Evolutionary conservation across 2,113 vertebrate genomes (phyloP).

Genomic region (Lepus americanus): DNA sequence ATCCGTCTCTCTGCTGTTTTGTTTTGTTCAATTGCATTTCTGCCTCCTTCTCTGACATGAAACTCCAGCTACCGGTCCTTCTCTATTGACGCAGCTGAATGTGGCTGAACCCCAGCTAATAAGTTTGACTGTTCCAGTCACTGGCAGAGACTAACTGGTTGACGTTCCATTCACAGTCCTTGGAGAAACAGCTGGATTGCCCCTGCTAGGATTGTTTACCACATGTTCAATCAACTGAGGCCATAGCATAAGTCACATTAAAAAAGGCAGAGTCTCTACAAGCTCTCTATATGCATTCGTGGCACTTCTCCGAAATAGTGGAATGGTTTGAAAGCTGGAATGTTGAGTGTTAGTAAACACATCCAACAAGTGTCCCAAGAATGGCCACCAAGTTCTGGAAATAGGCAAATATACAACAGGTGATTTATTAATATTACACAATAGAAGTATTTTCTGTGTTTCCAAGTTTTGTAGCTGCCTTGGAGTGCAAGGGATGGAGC

Average conservation of each 20-base stretch:
- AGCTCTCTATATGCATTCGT: neutral
- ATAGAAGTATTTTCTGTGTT: neutral
- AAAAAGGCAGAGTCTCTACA: neutral
- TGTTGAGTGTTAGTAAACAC: neutral
- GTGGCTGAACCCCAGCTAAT: neutral
- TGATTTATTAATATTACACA: neutral
- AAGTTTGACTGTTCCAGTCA: neutral
- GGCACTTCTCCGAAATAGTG: neutral
- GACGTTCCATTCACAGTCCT: neutral
- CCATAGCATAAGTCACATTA: neutral
- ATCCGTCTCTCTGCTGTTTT: neutral
- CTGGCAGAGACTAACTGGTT: neutral
- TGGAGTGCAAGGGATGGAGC: neutral
- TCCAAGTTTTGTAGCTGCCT: neutral
- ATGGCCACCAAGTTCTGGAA: conserved; percentile 4
- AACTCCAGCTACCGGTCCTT: neutral
- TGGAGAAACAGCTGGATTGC: neutral
- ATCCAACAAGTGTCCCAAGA: neutral
- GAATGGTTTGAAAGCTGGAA: neutral
- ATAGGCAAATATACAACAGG: neutral
- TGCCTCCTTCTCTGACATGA: neutral
- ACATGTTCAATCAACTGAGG: neutral
- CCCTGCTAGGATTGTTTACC: neutral
- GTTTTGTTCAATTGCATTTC: neutral
- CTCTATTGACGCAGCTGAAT: neutral